Percentiles rank a stretch among this genome's conserved stretches.
phyloP scores from a whole-genome alignment of 2,797 vertebrate species.

The Ispidina picta region DNA sequence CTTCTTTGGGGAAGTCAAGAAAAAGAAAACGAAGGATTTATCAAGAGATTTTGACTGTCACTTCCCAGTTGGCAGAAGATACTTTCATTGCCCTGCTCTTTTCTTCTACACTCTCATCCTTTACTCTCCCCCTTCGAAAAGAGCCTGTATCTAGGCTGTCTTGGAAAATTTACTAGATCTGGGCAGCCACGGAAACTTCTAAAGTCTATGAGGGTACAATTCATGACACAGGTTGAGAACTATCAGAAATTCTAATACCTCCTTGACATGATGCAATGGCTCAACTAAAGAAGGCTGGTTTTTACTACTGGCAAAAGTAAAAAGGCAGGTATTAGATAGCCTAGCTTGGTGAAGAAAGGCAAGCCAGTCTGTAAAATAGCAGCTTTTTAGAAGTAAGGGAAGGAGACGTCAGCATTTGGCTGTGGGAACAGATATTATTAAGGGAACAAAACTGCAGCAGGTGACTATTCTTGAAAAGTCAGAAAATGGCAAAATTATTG shows the following conservation, averaged over 20 bases:
- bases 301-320: not conserved
- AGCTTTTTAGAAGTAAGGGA: not conserved
- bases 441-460: not conserved
- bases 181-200: not conserved
- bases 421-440: not conserved
- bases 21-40: not conserved
- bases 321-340: not conserved
- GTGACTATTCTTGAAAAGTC: not conserved
- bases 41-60: not conserved
- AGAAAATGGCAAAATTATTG: not conserved
- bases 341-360: not conserved
- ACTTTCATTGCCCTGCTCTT: not conserved
- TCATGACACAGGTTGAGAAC: rapidly evolving
- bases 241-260: not conserved
- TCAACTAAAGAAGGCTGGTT: not conserved
- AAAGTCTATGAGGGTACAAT: not conserved
- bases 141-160: not conserved
- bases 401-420: not conserved
- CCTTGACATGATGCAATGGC: not conserved
- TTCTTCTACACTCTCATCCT: not conserved
- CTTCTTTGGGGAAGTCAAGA: not conserved
- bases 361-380: not conserved
- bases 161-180: not conserved
- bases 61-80: not conserved
- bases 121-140: not conserved